A percentile compares a stretch with the other conserved stretches of the same genome.
Evolutionary conservation across 2,113 vertebrate species (phyloP).

Genomic region (Phrynocephalus versicolor): DNA sequence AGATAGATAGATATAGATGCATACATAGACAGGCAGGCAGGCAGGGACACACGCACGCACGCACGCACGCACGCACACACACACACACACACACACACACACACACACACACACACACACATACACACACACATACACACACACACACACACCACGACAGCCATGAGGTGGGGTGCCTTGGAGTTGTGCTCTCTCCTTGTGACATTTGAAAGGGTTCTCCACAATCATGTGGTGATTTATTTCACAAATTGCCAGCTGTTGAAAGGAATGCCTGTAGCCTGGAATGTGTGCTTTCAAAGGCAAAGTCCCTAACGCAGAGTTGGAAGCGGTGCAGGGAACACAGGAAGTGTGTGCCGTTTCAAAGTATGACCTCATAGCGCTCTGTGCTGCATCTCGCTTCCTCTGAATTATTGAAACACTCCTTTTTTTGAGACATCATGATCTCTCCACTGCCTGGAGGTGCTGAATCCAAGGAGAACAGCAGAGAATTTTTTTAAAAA

Average conservation of each 20-base stretch:
- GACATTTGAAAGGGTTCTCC: background rate
- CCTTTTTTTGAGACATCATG: background rate
- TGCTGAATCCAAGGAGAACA: conserved; percentile 8
- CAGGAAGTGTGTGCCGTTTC: background rate
- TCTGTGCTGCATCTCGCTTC: background rate
- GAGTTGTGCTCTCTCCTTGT: background rate
- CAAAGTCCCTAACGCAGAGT: rapidly evolving
- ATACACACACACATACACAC: no score
- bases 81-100: no score
- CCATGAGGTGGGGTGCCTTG: background rate
- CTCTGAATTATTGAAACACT: background rate
- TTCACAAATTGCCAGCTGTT: conserved; percentile 14
- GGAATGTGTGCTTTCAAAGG: conserved; percentile 15
- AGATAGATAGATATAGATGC: no score
- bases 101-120: no score
- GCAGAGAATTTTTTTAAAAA: background rate
- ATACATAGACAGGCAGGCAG: no score
- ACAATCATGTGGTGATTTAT: background rate
- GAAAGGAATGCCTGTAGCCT: conserved; percentile 5
- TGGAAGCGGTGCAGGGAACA: background rate
- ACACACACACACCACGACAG: no score
- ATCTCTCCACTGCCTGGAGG: background rate
- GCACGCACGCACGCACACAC: no score
- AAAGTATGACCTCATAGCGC: background rate
- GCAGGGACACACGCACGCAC: no score